Evolutionary conservation across 2,888 invertebrate species (phyloP).

Genomic region (Tetropium fuscum): DNA sequence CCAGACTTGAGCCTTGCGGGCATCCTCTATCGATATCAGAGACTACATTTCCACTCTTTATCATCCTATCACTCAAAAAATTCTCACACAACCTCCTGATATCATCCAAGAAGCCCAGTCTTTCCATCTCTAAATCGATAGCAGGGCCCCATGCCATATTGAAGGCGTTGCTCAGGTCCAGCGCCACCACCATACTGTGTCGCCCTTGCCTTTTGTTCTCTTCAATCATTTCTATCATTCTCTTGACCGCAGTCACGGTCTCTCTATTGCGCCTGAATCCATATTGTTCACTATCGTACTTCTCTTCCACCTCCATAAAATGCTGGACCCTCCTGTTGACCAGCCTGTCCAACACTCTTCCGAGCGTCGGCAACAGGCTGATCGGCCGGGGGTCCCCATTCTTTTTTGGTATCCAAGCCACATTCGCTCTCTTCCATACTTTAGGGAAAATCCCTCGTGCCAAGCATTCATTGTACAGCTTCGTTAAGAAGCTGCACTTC

Average conservation of each 20-base stretch:
- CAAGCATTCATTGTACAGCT: too few relatives aligned
- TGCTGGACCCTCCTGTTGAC: not conserved
- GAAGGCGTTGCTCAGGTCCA: not conserved
- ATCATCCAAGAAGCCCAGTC: not conserved
- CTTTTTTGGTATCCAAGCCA: not conserved
- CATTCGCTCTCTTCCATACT: not conserved
- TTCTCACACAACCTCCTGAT: not conserved
- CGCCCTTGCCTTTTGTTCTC: not conserved
- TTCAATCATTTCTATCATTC: not conserved
- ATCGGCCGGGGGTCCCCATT: not conserved
- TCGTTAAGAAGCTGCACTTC: too few relatives aligned
- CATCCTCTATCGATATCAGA: not conserved
- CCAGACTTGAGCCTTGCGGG: constrained; percentile 18
- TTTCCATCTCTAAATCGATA: not conserved
- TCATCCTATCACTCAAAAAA: not conserved
- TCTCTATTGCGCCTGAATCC: not conserved
- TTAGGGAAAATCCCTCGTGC: not conserved
- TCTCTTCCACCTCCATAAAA: not conserved
- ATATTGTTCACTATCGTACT: not conserved
- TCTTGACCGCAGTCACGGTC: not conserved
- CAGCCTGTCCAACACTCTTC: not conserved
- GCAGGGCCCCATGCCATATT: not conserved
- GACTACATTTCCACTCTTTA: not conserved
- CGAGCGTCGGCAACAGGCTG: not conserved
- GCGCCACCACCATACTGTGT: not conserved